Base-by-base conservation (phyloP, 2,797 vertebrate species). In the Falco berigora region DNA sequence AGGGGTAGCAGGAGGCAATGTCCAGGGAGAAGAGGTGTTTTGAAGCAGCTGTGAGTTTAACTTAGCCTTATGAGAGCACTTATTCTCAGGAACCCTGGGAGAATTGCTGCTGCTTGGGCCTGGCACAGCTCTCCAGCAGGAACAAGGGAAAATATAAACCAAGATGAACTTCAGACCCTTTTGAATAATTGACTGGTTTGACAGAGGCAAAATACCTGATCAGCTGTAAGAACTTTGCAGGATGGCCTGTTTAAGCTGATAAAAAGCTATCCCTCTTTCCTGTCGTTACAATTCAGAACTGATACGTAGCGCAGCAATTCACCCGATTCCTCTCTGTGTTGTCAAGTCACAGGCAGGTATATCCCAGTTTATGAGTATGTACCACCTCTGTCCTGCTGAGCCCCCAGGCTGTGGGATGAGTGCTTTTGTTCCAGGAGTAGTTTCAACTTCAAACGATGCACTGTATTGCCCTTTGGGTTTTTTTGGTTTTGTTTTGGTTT, bases 381-480 rank as follows among this genome's bases (percentile, higher is more conserved):
- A 34, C 38, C 44, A 7, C 72, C 72, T 59, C 86, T 79, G 90
- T 90, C 80, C 86, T 50, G 56, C 86, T 59, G 80, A 92, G 25
- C 34, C 28, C 55, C 68, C 22, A 6, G 2, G 12, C 32, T 17
- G 72, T 67, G 83, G 80, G 59, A 77, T 86, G 36, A 79, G n/a
- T 79, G 52, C 6, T 91, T 90, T 42, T 91, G 23, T 76, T 92
- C 66, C 92, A 84, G 38, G 62, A 94, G 25, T 93, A 68, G 71
- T 76, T 80, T 71, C 67, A 63, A 9, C 68, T 88, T 90, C 78
- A 71, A 77, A 42, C 67, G 55, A 56, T 82, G 64, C 78, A 55
- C 49, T 95, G 75, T 96, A 62, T 94, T 93, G 64, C 88, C 95
- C 94, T 77, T 46, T 55, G 78, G 42, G 47, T 34, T 77, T 79